Conservation (phyloP, 2,888 invertebrate genomes). For the Drosophila siamana region DNA sequence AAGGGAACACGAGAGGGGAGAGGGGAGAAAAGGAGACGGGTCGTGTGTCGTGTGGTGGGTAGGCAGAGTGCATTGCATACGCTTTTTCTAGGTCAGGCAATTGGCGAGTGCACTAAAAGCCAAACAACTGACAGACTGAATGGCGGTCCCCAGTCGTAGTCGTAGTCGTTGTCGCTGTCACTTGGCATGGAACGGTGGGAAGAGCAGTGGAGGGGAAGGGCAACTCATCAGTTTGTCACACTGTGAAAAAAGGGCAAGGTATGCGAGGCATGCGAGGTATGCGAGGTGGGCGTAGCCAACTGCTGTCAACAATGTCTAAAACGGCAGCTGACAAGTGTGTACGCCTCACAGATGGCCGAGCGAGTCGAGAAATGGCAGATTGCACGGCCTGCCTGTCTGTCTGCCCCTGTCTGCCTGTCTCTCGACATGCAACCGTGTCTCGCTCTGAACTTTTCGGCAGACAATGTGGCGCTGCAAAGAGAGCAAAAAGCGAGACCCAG, state of each 20-base stretch:
- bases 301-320: constrained; percentile 73
- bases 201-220: too few species aligned
- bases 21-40: too few species aligned
- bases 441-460: constrained; percentile 27
- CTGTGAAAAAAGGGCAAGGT: not conserved
- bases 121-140: constrained; percentile 66
- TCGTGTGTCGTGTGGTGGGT: too few species aligned
- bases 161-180: not conserved
- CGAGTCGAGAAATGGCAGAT: constrained; percentile 50
- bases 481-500: not conserved
- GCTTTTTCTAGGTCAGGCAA: constrained; percentile 69
- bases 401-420: constrained; percentile 15
- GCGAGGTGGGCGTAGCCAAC: constrained; percentile 35
- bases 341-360: constrained; percentile 70
- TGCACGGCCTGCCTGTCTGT: constrained; percentile 26
- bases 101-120: constrained; percentile 78
- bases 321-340: constrained; percentile 75
- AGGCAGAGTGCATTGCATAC: constrained; percentile 1
- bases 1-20: too few species aligned
- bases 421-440: constrained; percentile 8
- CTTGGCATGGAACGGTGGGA: not conserved
- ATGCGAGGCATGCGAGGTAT: constrained; percentile 1
- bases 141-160: constrained; percentile 5
- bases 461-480: constrained; percentile 17
- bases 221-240: constrained; percentile 11